Evolutionary conservation across 2,113 vertebrate genomes (phyloP), one percentile per base, ranked within the genome.

Genomic region (Plecotus auritus): DNA sequence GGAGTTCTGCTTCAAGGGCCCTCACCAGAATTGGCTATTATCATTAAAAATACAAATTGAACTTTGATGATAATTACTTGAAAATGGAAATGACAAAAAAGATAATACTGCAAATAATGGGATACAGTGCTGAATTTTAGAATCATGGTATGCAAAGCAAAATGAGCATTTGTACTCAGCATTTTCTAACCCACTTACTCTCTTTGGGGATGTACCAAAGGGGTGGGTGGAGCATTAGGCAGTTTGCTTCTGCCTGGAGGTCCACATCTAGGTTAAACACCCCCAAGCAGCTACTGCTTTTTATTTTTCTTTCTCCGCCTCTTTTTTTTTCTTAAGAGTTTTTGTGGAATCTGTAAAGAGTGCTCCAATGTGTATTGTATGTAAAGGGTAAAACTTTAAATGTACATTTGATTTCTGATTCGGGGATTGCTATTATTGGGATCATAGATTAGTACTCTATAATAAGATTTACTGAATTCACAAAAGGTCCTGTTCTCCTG

Each of bases 381-480:
- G 70, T 93, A 78, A 40, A 22, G 23, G 22, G 5, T 49, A 85
- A 82, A 13, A 23, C 49, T 56, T 82, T 90, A 93, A 81, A 85
- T 18, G 70, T 82, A 42, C 61, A 74, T 90, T 73, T 95, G 92
- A 86, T 92, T 97, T 97, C 54, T 93, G 90, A 87, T 67, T 88
- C 80, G 16, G 22, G 72, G 4, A 85, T 51, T 88, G 26, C n/a
- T 90, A 7, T 92, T 94, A 88, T 13, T 74, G 14, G 32, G 70
- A 83, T 70, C 45, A 88, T 30, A 91, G 77, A 86, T 74, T 85
- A 49, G 73, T 70, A 42, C 18, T 94, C 86, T 90, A 49, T 82
- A 66, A 91, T 95, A 88, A 96, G n/a, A 32, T 59, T 78, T 80
- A 66, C 42, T 93, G 61, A 85, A 85, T 85, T 85, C 61, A 82